Conservation (phyloP, 2,888 invertebrate genomes). For the Mesoligia furuncula region DNA sequence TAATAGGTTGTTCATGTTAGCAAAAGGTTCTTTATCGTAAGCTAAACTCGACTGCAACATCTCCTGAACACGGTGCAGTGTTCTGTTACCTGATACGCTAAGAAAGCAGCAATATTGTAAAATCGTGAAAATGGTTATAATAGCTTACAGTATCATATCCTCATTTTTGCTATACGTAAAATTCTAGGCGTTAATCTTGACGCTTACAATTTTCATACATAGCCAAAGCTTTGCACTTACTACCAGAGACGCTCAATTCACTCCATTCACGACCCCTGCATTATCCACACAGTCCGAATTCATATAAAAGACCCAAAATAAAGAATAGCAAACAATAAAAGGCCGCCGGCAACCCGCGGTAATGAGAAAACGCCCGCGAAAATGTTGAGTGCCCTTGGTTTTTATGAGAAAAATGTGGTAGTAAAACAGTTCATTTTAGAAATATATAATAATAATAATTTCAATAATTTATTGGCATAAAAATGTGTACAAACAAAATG, state of each 20-base stretch:
- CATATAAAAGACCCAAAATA: slow-evolving; percentile 32
- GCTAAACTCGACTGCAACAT: not conserved
- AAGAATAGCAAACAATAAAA: slow-evolving; percentile 33
- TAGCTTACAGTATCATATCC: not conserved
- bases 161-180: not conserved
- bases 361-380: slow-evolving; percentile 27
- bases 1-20: not conserved
- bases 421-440: not conserved
- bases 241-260: not conserved
- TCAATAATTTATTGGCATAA: too few relatives aligned
- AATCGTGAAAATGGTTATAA: not conserved
- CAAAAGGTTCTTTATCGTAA: not conserved
- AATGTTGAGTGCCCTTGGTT: slow-evolving; percentile 5
- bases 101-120: not conserved
- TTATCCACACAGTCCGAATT: slow-evolving; percentile 1
- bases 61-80: not conserved
- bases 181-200: not conserved
- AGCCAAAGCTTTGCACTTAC: not conserved
- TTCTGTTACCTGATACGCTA: not conserved
- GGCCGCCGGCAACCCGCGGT: slow-evolving; percentile 12
- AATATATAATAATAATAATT: too few relatives aligned
- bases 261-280: not conserved
- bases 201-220: too few relatives aligned
- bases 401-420: not conserved
- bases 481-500: too few relatives aligned